phyloP scores from a whole-genome alignment of 2,888 invertebrate species.

The Agrotis segetum region DNA sequence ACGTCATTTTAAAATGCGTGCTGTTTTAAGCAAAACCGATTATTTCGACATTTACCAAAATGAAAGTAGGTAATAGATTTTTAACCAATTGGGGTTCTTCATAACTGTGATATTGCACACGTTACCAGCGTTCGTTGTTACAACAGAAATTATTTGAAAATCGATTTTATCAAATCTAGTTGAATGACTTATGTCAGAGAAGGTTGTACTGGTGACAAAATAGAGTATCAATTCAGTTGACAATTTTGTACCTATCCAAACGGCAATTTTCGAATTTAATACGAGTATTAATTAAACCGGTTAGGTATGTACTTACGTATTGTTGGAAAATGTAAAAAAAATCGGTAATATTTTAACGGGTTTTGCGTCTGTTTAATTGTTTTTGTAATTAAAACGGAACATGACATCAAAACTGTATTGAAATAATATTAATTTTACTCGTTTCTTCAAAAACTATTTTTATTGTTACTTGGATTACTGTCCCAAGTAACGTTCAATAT shows the following conservation, averaged over 20 bases:
- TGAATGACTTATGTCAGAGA: conserved; percentile 3
- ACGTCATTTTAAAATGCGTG: conserved; percentile 53
- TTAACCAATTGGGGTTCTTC: conserved; percentile 65
- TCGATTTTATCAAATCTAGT: conserved; percentile 20
- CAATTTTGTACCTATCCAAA: neutral
- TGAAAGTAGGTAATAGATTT: conserved; percentile 62
- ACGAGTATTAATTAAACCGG: conserved; percentile 34
- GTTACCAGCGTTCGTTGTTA: conserved; percentile 42
- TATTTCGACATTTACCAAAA: conserved; percentile 63
- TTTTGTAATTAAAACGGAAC: conserved; percentile 35
- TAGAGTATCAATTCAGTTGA: conserved; percentile 19
- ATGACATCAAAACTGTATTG: conserved; percentile 15
- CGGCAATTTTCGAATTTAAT: conserved; percentile 26
- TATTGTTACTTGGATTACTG: too few relatives aligned
- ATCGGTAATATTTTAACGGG: conserved; percentile 43
- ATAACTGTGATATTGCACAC: conserved; percentile 48
- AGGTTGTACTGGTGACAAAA: neutral
- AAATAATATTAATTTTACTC: too few relatives aligned
- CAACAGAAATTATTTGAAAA: conserved; percentile 33
- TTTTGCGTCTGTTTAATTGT: conserved; percentile 8
- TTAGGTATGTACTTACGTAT: conserved; percentile 11
- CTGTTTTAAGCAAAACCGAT: conserved; percentile 45
- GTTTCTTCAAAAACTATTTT: too few relatives aligned
- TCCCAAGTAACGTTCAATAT: too few relatives aligned
- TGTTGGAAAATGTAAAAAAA: conserved; percentile 21